A percentile compares a stretch with the other conserved stretches of the same genome.
These are phyloP conservation scores for Microtus montanus DNA, from an alignment of 2,113 vertebrate genomes.

Conservation along the genomic window DNA sequence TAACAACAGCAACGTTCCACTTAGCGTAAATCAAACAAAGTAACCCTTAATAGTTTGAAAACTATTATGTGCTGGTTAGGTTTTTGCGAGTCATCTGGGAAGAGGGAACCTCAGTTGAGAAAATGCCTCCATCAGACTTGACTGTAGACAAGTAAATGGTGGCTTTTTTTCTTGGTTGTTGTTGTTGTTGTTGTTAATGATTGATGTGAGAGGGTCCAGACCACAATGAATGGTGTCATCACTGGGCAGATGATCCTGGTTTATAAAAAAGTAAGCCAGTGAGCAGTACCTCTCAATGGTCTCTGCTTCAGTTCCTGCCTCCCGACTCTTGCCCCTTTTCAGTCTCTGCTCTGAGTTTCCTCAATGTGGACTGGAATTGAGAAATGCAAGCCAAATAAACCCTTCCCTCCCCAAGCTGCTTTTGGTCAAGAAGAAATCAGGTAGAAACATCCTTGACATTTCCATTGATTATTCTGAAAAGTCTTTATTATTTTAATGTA, in stretches of 20 bases:
- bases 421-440: not conserved
- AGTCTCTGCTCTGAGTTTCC: not conserved
- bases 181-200: not conserved
- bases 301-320: not conserved
- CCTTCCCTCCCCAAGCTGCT: not conserved
- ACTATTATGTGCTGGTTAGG: not conserved
- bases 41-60: constrained; percentile 14
- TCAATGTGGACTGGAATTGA: not conserved
- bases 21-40: not conserved
- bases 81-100: not conserved
- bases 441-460: not conserved
- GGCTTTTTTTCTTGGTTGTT: no score
- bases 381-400: not conserved
- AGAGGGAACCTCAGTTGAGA: not conserved
- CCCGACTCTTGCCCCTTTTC: not conserved
- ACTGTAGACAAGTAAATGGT: not conserved
- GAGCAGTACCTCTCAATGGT: not conserved
- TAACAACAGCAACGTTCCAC: not conserved
- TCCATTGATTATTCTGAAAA: constrained; percentile 28
- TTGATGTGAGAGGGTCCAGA: not conserved
- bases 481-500: not conserved
- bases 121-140: not conserved
- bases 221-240: not conserved
- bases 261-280: not conserved
- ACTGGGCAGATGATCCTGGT: not conserved